Evolutionary conservation across 1,140 invertebrate genomes (phyloP).

Genomic region (Bombus difficillimus): DNA sequence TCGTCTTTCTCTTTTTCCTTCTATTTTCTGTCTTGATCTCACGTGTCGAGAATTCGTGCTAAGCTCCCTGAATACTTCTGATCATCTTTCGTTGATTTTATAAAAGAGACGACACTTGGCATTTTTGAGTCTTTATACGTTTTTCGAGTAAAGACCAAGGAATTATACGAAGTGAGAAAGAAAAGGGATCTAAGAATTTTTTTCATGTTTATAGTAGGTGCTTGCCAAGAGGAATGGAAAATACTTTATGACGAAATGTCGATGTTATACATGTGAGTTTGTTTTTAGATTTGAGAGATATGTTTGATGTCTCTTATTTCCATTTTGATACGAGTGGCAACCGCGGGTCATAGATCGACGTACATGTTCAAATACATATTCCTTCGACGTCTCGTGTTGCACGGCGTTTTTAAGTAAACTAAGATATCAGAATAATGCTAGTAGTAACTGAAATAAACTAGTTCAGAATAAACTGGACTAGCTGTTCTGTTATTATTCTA

Average conservation of each 20-base stretch:
- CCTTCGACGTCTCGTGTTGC: not conserved
- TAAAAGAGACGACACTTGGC: not conserved
- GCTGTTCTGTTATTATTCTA: no score
- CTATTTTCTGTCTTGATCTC: not conserved
- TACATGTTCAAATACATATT: not conserved
- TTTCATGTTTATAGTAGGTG: not conserved
- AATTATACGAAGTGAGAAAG: not conserved
- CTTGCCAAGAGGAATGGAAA: no score
- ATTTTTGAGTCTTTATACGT: not conserved
- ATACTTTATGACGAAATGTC: no score
- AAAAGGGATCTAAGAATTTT: not conserved
- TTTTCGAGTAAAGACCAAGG: not conserved
- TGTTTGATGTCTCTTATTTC: not conserved
- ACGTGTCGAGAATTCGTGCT: not conserved
- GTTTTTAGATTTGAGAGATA: not conserved
- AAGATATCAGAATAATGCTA: not conserved
- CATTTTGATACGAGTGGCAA: not conserved
- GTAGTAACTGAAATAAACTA: not conserved
- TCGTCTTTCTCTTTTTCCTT: not conserved
- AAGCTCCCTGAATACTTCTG: not conserved
- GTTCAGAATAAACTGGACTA: no score
- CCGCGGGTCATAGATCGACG: not conserved
- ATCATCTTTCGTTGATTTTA: conserved; percentile 10
- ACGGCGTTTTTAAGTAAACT: not conserved
- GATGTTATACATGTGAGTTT: not conserved